phyloP scores from a whole-genome alignment of 2,797 vertebrate genomes.

The Mionectes olivaceus region DNA sequence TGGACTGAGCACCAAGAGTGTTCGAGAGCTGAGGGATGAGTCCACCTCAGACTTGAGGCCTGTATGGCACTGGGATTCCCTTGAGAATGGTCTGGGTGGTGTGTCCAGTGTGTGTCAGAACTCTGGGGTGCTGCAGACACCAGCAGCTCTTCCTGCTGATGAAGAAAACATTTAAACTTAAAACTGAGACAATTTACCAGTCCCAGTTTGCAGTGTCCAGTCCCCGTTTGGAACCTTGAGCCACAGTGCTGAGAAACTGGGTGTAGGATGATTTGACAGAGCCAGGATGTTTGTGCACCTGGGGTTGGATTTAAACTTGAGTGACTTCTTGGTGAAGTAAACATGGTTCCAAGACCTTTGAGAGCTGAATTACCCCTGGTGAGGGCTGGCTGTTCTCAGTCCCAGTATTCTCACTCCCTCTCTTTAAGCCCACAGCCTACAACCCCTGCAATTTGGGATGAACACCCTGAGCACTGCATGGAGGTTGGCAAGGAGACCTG shows the following conservation, averaged over 20 bases:
- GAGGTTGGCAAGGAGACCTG: neutral
- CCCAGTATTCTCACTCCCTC: neutral
- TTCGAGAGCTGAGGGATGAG: neutral
- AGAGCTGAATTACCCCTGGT: neutral
- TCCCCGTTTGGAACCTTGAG: neutral
- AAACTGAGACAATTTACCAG: neutral
- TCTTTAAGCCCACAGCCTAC: neutral
- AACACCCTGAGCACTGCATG: neutral
- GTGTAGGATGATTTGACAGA: neutral
- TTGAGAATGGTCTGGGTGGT: neutral
- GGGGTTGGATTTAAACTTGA: neutral
- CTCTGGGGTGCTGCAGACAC: neutral
- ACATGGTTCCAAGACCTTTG: neutral
- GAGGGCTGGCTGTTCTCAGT: neutral
- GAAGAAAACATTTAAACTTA: too few relatives aligned
- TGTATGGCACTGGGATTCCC: neutral
- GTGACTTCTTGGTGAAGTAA: neutral
- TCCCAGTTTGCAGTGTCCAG: neutral
- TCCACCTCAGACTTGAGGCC: neutral
- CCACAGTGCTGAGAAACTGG: neutral
- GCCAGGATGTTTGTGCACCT: neutral
- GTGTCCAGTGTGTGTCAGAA: accelerated
- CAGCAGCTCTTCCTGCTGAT: neutral
- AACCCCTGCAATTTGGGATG: neutral
- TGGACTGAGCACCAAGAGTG: neutral